phyloP scores from a whole-genome alignment of 2,797 vertebrate species.

The Martes flavigula region DNA sequence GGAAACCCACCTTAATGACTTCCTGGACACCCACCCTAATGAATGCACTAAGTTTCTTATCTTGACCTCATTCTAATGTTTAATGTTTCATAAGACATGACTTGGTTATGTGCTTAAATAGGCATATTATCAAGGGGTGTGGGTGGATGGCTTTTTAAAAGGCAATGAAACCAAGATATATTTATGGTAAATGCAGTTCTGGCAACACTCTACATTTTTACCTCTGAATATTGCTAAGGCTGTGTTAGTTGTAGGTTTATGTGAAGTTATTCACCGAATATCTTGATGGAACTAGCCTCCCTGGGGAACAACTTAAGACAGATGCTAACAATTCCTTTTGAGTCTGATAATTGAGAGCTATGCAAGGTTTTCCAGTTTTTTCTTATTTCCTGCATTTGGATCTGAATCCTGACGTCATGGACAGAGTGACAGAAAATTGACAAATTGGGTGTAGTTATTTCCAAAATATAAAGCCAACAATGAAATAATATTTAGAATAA shows the following conservation, averaged over 20 bases:
- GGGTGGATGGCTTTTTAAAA: not conserved
- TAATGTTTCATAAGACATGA: not conserved
- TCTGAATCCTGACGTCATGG: not conserved
- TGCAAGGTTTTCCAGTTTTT: not conserved
- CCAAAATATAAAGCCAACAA: not conserved
- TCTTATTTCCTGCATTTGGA: not conserved
- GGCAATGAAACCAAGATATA: not conserved
- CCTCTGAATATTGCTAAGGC: not conserved
- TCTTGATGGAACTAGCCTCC: not conserved
- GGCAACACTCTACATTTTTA: not conserved
- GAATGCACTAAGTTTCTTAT: not conserved
- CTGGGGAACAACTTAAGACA: not conserved
- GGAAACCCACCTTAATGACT: not conserved
- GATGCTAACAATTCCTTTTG: not conserved
- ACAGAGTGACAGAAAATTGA: not conserved
- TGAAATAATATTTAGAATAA: not conserved
- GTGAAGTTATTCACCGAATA: not conserved
- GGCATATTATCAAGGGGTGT: not conserved
- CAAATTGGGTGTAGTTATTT: not conserved
- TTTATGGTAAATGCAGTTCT: not conserved
- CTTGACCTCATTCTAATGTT: not conserved
- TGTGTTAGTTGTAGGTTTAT: not conserved
- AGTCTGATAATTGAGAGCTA: not conserved
- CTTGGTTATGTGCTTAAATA: not conserved
- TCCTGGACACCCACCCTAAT: not conserved